These are phyloP conservation scores for Centropus unirufus DNA, from an alignment of 2,113 vertebrate species.

Conservation along the genomic window DNA sequence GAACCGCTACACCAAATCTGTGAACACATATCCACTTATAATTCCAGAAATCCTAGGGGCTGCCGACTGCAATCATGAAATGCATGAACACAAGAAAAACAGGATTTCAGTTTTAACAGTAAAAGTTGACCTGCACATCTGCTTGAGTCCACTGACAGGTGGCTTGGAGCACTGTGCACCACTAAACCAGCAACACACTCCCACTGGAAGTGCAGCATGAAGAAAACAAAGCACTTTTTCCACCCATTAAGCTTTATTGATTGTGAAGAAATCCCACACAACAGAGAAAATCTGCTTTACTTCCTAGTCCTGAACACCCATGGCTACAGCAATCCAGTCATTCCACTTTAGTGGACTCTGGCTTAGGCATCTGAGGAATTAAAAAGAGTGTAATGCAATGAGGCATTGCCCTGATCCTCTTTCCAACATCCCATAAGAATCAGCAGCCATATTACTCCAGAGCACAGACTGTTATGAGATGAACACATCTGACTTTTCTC, in stretches of 20 bases:
- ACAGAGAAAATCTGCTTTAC: background rate
- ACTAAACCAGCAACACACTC: background rate
- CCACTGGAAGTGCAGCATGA: background rate
- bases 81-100: background rate
- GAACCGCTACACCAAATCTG: background rate
- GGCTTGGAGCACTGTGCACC: background rate
- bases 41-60: background rate
- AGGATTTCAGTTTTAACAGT: background rate
- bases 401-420: fast-evolving
- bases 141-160: background rate
- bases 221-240: background rate
- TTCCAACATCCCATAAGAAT: background rate
- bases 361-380: background rate
- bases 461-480: background rate
- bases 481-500: background rate
- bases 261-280: background rate
- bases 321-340: background rate
- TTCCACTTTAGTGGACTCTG: background rate
- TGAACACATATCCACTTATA: background rate
- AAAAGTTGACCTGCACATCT: background rate
- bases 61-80: fast-evolving
- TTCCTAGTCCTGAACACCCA: background rate
- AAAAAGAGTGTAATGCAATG: background rate
- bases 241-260: background rate
- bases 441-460: background rate